Evolutionary conservation across 2,888 invertebrate species (phyloP), one percentile per base, ranked within the genome.

Genomic region (Blastobasis adustella): DNA sequence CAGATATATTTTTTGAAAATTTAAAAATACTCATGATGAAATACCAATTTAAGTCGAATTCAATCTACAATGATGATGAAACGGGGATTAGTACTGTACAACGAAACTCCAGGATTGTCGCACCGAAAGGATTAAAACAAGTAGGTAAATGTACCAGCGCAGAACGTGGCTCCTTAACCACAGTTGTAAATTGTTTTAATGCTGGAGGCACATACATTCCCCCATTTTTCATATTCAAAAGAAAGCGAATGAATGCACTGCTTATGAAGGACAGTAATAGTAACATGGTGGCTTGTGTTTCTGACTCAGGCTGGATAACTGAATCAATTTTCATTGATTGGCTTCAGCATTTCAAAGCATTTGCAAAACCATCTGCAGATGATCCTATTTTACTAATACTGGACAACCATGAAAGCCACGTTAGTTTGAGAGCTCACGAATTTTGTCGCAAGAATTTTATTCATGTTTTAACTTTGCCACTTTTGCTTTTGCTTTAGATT

Each of bases 11-110:
- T 40, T 53, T 48, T 49, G 37, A 44, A 8, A 53, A 47, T 23
- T 43, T 36, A 10, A 45, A 45, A 45, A 47, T 47, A 23, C 23
- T 23, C 23, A 23, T 23, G 23, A 23, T 23, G 23, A 23, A 23
- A 23, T 23, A 23, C 23, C 23, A 23, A 47, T 55, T 57, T 52
- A 49, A 52, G 10, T 42, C 48, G 8, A 45, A 60, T 52, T 50
- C 50, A 43, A 61, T 58, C 8, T 59, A 54, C 49, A 59, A 58
- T 52, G 50, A 58, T 7, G 59, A 58, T 54, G 55, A 58, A 52
- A 58, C 56, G 1, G 54, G 56, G 9, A 53, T 58, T 43, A 38
- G 38, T n/a, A 47, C 37, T 37, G 39, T 39, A 47, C 38, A 37
- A 56, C 43, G 47, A 36, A 59, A 61, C 41, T 54, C 49, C 36